Conservation (phyloP, 2,113 vertebrate genomes). For the Nothocercus nigrocapillus region DNA sequence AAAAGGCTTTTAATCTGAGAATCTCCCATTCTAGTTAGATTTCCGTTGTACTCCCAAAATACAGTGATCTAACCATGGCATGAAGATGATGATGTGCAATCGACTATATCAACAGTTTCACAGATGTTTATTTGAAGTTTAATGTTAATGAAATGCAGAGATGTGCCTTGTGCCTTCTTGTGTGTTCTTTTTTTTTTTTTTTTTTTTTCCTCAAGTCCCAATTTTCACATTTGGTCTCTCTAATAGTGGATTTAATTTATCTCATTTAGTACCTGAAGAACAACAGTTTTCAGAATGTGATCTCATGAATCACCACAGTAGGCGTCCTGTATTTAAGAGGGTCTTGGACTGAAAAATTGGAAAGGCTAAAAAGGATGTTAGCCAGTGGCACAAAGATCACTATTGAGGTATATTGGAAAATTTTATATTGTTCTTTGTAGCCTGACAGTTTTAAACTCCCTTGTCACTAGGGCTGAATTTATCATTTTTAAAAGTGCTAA, state of each 20-base stretch:
- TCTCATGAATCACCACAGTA: background rate
- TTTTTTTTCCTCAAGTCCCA: background rate
- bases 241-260: slow-evolving; percentile 17
- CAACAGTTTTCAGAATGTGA: background rate
- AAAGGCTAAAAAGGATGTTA: background rate
- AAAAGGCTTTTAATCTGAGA: slow-evolving; percentile 45
- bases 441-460: slow-evolving; percentile 2
- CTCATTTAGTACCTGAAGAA: slow-evolving; percentile 7
- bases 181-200: background rate
- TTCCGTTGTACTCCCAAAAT: slow-evolving; percentile 51
- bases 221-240: slow-evolving; percentile 7
- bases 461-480: slow-evolving; percentile 65
- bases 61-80: slow-evolving; percentile 30
- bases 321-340: background rate
- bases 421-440: background rate
- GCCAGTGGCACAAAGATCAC: background rate
- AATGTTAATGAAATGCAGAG: slow-evolving; percentile 62
- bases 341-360: background rate
- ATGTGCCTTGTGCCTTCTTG: background rate
- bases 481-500: slow-evolving; percentile 67
- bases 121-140: slow-evolving; percentile 65
- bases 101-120: slow-evolving; percentile 47
- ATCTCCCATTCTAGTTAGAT: slow-evolving; percentile 56
- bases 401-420: background rate
- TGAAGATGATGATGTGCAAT: slow-evolving; percentile 59